These are phyloP conservation scores for Papilio gigon DNA, from an alignment of 2,888 invertebrate genomes.

Conservation along the genomic window DNA sequence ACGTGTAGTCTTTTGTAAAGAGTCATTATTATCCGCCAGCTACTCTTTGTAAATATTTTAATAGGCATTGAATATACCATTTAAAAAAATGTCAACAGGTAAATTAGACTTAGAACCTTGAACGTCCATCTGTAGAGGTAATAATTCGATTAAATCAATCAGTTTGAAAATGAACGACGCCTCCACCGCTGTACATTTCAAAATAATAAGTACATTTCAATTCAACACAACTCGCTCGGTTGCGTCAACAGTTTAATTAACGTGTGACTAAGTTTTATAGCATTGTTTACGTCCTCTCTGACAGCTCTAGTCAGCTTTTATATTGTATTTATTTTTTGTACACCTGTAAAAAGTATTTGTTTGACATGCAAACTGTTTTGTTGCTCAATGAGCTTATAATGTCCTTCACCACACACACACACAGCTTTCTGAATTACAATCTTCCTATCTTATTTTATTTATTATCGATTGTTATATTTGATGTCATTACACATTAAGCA, in stretches of 20 bases:
- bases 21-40: background rate
- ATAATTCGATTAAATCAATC: background rate
- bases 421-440: background rate
- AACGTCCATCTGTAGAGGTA: too few species aligned
- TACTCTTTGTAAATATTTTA: background rate
- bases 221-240: slow-evolving; percentile 14
- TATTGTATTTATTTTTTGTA: background rate
- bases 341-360: background rate
- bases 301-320: background rate
- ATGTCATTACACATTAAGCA: background rate
- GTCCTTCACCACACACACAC: too few species aligned
- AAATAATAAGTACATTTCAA: slow-evolving; percentile 11
- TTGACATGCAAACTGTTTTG: background rate
- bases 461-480: background rate
- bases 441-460: background rate
- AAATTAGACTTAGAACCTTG: background rate
- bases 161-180: background rate
- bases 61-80: too few species aligned
- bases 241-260: slow-evolving; percentile 12
- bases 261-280: slow-evolving; percentile 12
- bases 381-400: too few species aligned
- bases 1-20: background rate
- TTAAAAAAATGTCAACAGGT: too few species aligned
- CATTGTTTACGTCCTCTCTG: background rate
- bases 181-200: background rate